Evolutionary conservation across 2,888 invertebrate genomes (phyloP), one percentile per base, ranked within the genome.

Genomic region (Magallana nippona): DNA sequence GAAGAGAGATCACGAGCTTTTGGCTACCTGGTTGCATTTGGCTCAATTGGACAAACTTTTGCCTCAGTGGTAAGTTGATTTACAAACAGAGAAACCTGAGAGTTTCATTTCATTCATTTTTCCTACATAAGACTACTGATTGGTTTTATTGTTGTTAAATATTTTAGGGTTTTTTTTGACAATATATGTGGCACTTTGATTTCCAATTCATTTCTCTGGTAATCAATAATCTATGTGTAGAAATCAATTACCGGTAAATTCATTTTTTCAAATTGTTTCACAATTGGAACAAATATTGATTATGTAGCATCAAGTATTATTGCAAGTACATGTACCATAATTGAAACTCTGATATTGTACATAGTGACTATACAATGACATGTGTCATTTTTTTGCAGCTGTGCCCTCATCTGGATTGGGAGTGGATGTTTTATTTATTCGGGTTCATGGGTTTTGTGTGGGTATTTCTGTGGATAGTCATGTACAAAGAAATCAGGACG

Each of bases 21-120:
- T 94, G 96, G 96, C 17, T 97, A 96, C 92, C 94, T 97, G 71
- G 95, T 96, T 77, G 96, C 96, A 17, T 95, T 96, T 84, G 96
- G 96, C 62, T 96, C 96, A n/a, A 95, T 96, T 81, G 96, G 97
- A 13, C 96, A 96, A 94, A 96, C 96, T 57, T 95, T 96, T 44
- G 96, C 96, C 55, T 96, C 96, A 85, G 94, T 97, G 90, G 96
- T 96, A 94, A 95, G 95, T 94, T 0, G 55, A 11, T 19, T 22
- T 55, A 44, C 56, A 3, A 79, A 15, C 44, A 44, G 44, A 44
- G 44, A 44, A 44, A 44, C 8, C 44, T 44, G 44, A 44, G 44
- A 44, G 44, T 8, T 27, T 44, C 44, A 44, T 44, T 44, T 44
- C 8, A 0, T 44, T 44, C 5, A 44, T 5, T 44, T 8, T 44